Conservation (phyloP, 1,140 invertebrate genomes). For the Drosophila parvula region DNA sequence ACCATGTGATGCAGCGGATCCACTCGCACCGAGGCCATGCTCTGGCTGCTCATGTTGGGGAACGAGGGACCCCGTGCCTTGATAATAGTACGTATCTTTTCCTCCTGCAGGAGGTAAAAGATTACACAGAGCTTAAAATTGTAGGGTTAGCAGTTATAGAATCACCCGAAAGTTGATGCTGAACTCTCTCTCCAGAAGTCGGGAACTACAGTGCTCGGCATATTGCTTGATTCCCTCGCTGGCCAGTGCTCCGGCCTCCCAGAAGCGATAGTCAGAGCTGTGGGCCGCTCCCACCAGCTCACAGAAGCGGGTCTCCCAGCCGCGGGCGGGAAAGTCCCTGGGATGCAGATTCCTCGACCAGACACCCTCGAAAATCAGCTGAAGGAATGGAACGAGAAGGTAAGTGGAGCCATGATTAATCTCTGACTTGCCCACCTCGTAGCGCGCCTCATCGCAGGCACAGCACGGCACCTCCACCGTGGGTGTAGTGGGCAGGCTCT, state of each 20-base stretch:
- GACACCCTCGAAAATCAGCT: conserved; percentile 96
- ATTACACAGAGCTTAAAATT: neutral
- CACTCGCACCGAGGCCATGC: conserved; percentile 96
- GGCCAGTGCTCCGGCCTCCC: conserved; percentile 93
- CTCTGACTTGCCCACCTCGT: conserved; percentile 87
- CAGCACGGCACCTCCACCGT: conserved; percentile 90
- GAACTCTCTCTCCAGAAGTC: conserved; percentile 96
- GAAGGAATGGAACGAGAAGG: neutral
- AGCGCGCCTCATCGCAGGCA: conserved; percentile 97
- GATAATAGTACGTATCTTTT: conserved; percentile 97
- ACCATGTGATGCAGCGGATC: conserved; percentile 96
- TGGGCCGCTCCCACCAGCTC: conserved; percentile 99
- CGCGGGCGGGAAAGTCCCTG: conserved; percentile 95
- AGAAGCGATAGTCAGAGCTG: conserved; percentile 94
- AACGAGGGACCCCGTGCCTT: conserved; percentile 97
- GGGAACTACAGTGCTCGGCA: conserved; percentile 96
- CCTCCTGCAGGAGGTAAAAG: conserved; percentile 87
- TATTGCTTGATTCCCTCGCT: conserved; percentile 94
- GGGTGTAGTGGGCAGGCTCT: conserved; percentile 86
- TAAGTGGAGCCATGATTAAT: neutral
- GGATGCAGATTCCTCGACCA: conserved; percentile 99
- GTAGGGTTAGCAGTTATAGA: neutral
- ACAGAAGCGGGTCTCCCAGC: conserved; percentile 96
- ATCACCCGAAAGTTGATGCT: conserved; percentile 86
- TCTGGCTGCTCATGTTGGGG: conserved; percentile 95